Percentiles rank a stretch among this genome's conserved stretches.
Conservation (phyloP, 2,113 vertebrate species). For the Cacatua alba region DNA sequence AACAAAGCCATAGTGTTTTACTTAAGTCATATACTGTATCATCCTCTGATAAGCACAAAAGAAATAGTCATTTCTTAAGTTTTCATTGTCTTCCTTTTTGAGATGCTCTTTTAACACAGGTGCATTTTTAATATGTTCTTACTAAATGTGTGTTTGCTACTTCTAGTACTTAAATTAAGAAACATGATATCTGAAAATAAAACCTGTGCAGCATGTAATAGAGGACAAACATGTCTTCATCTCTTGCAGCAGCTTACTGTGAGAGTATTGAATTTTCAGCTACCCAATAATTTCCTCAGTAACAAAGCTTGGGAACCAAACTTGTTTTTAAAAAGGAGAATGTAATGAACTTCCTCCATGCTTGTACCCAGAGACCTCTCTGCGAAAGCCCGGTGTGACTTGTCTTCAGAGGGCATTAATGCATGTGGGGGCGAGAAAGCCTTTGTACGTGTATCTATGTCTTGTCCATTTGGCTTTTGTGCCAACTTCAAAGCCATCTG, state of each 20-base stretch:
- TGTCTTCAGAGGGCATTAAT: neutral
- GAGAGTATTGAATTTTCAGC: neutral
- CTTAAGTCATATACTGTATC: neutral
- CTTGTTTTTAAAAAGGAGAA: neutral
- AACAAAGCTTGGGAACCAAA: neutral
- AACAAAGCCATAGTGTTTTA: neutral
- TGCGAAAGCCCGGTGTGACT: neutral
- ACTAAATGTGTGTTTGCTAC: neutral
- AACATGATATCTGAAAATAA: neutral
- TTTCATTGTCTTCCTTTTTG: neutral
- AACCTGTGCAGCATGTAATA: neutral
- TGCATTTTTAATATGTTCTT: neutral
- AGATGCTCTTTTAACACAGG: neutral
- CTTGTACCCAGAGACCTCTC: neutral
- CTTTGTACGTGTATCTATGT: neutral
- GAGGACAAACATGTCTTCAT: neutral
- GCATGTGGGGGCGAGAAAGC: neutral
- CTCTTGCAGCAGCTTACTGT: neutral
- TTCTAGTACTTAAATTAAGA: neutral
- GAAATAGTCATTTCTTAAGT: neutral
- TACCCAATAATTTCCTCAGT: neutral
- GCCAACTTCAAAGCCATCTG: constrained; percentile 46
- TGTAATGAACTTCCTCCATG: neutral
- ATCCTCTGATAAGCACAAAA: neutral
- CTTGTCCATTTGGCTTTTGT: neutral